Evolutionary conservation across 2,888 invertebrate genomes (phyloP), one percentile per base, ranked within the genome.

Genomic region (Coenonympha arcania): DNA sequence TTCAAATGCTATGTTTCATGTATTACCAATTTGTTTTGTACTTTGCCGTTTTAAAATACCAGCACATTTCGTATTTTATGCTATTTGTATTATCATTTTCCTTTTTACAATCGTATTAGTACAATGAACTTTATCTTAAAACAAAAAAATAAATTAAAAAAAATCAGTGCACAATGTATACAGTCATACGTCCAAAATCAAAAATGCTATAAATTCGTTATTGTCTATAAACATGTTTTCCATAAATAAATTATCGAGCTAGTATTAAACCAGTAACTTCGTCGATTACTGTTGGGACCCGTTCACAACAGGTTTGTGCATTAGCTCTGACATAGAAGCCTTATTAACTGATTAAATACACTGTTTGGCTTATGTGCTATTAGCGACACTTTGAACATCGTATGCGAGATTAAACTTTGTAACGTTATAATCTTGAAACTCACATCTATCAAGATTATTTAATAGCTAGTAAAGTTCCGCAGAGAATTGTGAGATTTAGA

Each of bases 251-350:
- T 70, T 71, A 73, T 76, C 65, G 59, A 57, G 59, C 57, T 63
- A 63, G 60, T 62, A 66, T 63, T 67, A 62, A 66, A 65, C 64
- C 58, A 62, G 63, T 63, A 63, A 65, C 61, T 67, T 65, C 62
- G 64, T 64, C 62, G 61, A 60, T 66, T 62, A 57, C 57, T 43
- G 41, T 48, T 47, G 54, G 54, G 62, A 66, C 70, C 61, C 54
- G 66, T 61, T 60, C 33, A 44, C 54, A 62, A 75, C 73, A 64
- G 66, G 73, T 70, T 70, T 65, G 56, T 61, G 59, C 65, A 68
- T 71, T 67, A 66, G 66, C 65, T 69, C 60, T 69, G 73, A 71
- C 71, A 74, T 65, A 71, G 66, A 71, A 65, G 68, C 62, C 66
- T 65, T 64, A 63, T 69, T 68, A 65, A 57, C 59, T 61, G 62